Evolutionary conservation across 92 coral and sea anemone genomes (phyloP).

Genomic region (Umimayanthus kanabou): DNA sequence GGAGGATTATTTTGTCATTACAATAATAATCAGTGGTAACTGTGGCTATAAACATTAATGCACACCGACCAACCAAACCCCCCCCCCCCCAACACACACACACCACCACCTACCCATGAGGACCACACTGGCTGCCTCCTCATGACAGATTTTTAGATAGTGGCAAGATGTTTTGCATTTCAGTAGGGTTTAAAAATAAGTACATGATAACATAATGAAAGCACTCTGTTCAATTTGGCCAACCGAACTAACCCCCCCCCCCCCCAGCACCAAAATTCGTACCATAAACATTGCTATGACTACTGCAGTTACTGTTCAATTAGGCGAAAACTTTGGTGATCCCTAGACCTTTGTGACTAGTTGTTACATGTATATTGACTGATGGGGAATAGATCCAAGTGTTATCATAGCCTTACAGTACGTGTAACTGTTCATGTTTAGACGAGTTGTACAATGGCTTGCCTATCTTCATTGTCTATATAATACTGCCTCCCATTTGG

Average conservation of each 20-base stretch:
- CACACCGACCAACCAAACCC: neutral
- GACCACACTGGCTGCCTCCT: neutral
- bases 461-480: conserved; percentile 38
- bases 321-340: neutral
- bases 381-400: conserved; percentile 22
- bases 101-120: neutral
- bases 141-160: conserved; percentile 9
- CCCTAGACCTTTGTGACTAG: conserved; percentile 6
- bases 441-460: conserved; percentile 7
- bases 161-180: conserved; percentile 26
- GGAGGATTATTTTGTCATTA: conserved; percentile 4
- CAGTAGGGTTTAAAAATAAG: conserved; percentile 2
- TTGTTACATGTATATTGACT: conserved; percentile 1
- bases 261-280: neutral
- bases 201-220: neutral
- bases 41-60: neutral
- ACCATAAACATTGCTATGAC: conserved; percentile 5
- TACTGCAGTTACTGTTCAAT: conserved; percentile 24
- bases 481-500: conserved; percentile 36
- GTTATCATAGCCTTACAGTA: conserved; percentile 13
- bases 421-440: neutral
- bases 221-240: neutral
- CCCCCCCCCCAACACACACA: neutral
- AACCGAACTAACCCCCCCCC: neutral
- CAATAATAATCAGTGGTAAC: conserved; percentile 3